Evolutionary conservation across 2,113 vertebrate species (phyloP).

Genomic region (Corythornis vintsioides): DNA sequence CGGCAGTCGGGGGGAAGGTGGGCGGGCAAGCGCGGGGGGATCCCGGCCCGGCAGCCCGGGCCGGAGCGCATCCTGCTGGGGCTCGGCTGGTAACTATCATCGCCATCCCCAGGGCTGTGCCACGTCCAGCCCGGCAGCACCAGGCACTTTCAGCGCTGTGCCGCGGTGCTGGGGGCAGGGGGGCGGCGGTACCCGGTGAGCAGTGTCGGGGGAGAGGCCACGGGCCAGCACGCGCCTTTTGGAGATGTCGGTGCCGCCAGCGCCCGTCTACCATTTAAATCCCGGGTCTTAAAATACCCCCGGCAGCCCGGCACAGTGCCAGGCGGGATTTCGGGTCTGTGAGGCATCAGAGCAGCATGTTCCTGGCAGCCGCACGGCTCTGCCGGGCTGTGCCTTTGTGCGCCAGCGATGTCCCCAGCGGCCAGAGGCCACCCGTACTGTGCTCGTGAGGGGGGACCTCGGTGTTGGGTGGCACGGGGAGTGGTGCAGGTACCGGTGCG

Average conservation of each 20-base stretch:
- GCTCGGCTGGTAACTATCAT: neutral
- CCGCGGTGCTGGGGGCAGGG: neutral
- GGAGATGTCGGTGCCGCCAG: accelerated
- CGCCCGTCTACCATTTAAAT: neutral
- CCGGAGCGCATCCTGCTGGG: accelerated
- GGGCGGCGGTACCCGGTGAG: accelerated
- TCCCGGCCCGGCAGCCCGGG: neutral
- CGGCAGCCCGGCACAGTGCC: neutral
- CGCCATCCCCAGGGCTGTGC: neutral
- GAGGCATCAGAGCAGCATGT: neutral
- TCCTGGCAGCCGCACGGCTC: neutral
- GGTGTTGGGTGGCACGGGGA: accelerated
- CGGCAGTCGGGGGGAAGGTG: conserved; percentile 73
- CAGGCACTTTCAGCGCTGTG: accelerated
- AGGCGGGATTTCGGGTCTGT: neutral
- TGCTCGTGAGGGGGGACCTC: accelerated
- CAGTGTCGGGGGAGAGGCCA: neutral
- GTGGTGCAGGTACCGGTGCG: neutral
- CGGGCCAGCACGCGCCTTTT: neutral
- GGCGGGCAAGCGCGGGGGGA: neutral
- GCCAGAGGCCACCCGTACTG: accelerated
- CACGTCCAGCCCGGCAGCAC: neutral
- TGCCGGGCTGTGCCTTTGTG: accelerated
- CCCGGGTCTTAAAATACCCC: conserved; percentile 24
- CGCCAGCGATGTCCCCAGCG: neutral